Base-by-base conservation (phyloP, 2,888 invertebrate species). In the Ptychoptera albimana region DNA sequence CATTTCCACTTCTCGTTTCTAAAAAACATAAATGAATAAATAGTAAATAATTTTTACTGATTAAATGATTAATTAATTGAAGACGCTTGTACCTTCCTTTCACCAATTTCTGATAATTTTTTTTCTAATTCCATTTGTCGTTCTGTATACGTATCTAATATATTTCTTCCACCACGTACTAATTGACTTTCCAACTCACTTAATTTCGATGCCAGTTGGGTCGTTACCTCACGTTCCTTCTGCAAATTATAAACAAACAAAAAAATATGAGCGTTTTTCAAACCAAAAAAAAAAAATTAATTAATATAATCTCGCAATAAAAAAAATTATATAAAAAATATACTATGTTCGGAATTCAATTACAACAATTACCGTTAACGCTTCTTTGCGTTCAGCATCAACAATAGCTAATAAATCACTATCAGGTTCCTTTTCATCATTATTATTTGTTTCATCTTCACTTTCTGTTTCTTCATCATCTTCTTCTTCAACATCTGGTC, bases 131-230 rank as follows among this genome's bases (percentile, higher is more conserved):
- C 84, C 51, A 83, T 71, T 62, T 94, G 91, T 55, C 92, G 91
- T 61, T 94, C 87, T 60, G 91, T 91, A 13, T 97, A 91, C 57
- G 93, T 88, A 63, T 94, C 93, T 35, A 96, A 75, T 45, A 98
- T 85, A 63, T 93, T 92, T 60, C 88, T 89, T 1, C 91, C 92
- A 43, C 96, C 96, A 53, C 84, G 82, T 40, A 99, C 79, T 60
- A 98, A 75, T 56, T 97, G 87, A 55, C 89, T 91, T 63, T 98
- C 96, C 57, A 98, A 73, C 47, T 85, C 79, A 46, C 75, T 73
- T 51, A 94, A 77, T 61, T 88, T 83, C 31, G 74, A 71, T 15
- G 82, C 77, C 46, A 96, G 63, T 54, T 82, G 82, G 50, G 83
- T 81, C 14, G 78, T 80, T 60, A 77, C 77, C 51, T 75, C 71